phyloP scores from a whole-genome alignment of 2,113 vertebrate species.

The Neolamprologus kungweensis region DNA sequence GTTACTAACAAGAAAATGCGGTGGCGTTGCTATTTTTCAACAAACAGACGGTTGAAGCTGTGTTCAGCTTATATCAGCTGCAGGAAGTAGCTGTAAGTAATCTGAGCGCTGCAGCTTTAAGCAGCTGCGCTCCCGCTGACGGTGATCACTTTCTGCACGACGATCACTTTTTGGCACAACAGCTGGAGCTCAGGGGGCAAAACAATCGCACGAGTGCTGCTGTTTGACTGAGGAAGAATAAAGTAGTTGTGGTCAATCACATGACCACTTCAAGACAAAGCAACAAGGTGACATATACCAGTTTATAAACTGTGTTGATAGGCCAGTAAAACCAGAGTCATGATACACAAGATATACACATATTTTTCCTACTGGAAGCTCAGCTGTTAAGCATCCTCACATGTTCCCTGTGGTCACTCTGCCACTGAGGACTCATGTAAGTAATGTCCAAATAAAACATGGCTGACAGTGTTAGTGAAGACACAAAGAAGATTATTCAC shows the following conservation, averaged over 20 bases:
- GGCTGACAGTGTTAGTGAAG: neutral
- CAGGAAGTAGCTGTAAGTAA: neutral
- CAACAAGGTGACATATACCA: neutral
- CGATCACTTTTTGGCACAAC: neutral
- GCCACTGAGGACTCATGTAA: neutral
- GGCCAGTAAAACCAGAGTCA: neutral
- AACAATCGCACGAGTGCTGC: neutral
- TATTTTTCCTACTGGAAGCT: neutral
- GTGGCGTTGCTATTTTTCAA: neutral
- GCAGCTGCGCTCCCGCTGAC: neutral
- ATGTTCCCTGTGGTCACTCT: neutral
- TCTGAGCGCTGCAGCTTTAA: neutral
- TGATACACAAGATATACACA: accelerated
- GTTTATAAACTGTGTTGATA: neutral
- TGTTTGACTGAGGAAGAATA: neutral
- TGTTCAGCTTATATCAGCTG: neutral
- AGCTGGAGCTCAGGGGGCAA: accelerated
- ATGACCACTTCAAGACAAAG: neutral
- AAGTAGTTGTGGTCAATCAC: neutral
- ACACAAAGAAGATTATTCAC: neutral
- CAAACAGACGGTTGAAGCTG: neutral
- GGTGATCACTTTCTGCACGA: neutral
- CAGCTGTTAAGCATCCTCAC: neutral
- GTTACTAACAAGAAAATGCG: accelerated
- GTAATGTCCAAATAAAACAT: neutral